A percentile compares a stretch with the other conserved stretches of the same genome.
Evolutionary conservation across 1,140 invertebrate genomes (phyloP).

Genomic region (Drosophila ambigua): DNA sequence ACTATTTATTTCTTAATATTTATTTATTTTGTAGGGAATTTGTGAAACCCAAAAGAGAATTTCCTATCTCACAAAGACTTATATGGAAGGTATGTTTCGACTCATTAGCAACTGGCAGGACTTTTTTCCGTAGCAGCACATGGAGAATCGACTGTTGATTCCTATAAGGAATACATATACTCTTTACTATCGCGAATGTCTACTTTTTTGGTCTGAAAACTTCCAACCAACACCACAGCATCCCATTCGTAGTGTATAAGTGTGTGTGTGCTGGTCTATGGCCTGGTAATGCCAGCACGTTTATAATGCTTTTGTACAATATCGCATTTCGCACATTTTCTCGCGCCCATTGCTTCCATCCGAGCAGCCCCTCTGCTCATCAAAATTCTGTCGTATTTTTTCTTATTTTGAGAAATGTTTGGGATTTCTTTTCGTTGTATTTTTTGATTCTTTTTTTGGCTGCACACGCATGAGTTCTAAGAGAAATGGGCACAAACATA

Average conservation of each 20-base stretch:
- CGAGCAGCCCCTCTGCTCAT: conserved; percentile 53
- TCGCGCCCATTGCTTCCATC: conserved; percentile 36
- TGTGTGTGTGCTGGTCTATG: conserved; percentile 29
- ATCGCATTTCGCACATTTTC: conserved; percentile 75
- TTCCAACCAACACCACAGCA: conserved; percentile 5
- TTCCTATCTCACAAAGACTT: too few relatives aligned
- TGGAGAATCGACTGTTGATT: too few relatives aligned
- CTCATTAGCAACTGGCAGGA: too few relatives aligned
- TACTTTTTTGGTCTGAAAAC: too few relatives aligned
- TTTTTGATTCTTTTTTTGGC: too few relatives aligned
- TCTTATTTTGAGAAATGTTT: conserved; percentile 58
- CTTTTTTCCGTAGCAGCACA: too few relatives aligned
- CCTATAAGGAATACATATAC: too few relatives aligned
- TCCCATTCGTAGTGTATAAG: background rate
- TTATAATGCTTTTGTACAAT: conserved; percentile 56
- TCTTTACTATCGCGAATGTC: too few relatives aligned
- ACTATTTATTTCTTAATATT: too few relatives aligned
- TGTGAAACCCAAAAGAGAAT: too few relatives aligned
- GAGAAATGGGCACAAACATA: conserved; percentile 63
- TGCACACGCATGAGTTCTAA: conserved; percentile 12
- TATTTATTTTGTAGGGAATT: too few relatives aligned
- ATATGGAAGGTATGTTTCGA: too few relatives aligned
- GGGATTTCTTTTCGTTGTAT: conserved; percentile 19
- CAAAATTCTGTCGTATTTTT: conserved; percentile 41
- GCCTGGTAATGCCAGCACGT: conserved; percentile 57